Base-by-base conservation (phyloP, 2,797 vertebrate species). In the Tinamus major region DNA sequence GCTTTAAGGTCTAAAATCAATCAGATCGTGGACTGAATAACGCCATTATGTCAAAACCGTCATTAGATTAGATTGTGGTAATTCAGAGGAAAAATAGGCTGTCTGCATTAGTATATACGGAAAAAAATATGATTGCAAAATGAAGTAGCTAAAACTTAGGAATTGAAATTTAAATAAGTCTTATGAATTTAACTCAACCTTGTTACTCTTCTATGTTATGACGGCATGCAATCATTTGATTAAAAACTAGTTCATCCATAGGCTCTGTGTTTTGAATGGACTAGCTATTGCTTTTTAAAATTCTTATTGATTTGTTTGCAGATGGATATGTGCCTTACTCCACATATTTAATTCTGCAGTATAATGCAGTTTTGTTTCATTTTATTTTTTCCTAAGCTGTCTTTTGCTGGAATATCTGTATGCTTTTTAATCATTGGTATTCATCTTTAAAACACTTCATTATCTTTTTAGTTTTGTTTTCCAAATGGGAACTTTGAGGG, bases 1-100 rank as follows among this genome's bases (percentile, higher is more conserved):
- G 88, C 96, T 93, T 96, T 97, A 93, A 92, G 91, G 92, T 90
- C 95, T 96, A 86, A 95, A 97, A 96, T 96, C 97, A 95, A 96
- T 96, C 94, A 96, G 87, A 93, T 96, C 90, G 91, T 94, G 94
- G 91, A 94, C 94, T 95, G 92, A 94, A 90, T 91, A 96, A 96
- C 95, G 95, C 90, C 86, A 92, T 96, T 96, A 91, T 93, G 87
- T 91, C 91, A 96, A 93, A 97, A 94, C 72, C 87, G 94, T 96
- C 90, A 85, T 90, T 95, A 92, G 91, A 96, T 97, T 95, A 93
- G 77, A 72, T 77, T 69, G 33, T 89, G 49, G 85, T 89, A 91
- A 93, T 95, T 95, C 86, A 70, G n/a, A 92, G 31, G 16, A 14
- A 59, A 93, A 87, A 94, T 90, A 65, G 27, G 26, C 79, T 85